Evolutionary conservation across 2,888 invertebrate genomes (phyloP), one percentile per base, ranked within the genome.

Genomic region (Barypeithes pellucidus): DNA sequence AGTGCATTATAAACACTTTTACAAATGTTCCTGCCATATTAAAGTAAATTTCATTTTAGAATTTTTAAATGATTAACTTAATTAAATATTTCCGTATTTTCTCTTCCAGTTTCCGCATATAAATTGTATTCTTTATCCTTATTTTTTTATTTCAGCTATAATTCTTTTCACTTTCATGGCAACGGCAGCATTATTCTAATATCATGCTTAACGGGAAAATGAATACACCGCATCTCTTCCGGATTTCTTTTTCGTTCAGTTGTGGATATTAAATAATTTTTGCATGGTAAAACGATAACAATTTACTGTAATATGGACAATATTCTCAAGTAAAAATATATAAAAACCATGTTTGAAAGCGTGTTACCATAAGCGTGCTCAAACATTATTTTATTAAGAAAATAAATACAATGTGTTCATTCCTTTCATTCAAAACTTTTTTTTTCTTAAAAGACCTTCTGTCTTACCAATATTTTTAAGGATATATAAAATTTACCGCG

Each of bases 171-270:
- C 11, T 9, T 33, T 57, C 8, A 29, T 54, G 24, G 52, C 24
- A 57, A 18, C 11, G 24, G 33, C 1, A 57, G 54, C 54, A 57
- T 57, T 57, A 57, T 57, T 57, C 54, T 57, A 57, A 57, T 57
- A 57, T 57, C n/a, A 16, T 33, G 33, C 54, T 9, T 57, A 33
- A 57, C 33, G 54, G 54, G 33, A 33, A 57, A 57, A 33, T 57
- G 54, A 57, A 57, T 57, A 57, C 29, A 57, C 33, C 16, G 33
- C 33, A 18, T 57, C 33, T 18, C n/a, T 8, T 33, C 18, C 11
- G 54, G 24, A 11, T 57, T 57, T 33, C 33, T 29, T 54, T 4
- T 14, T 20, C 22, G 33, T 16, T 11, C 4, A 20, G 18, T 1
- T 18, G n/a, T 11, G 33, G n/a, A 57, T 57, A 57, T 57, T 33